Conservation (phyloP, 2,888 invertebrate genomes). For the Oconnorella tubifera region DNA sequence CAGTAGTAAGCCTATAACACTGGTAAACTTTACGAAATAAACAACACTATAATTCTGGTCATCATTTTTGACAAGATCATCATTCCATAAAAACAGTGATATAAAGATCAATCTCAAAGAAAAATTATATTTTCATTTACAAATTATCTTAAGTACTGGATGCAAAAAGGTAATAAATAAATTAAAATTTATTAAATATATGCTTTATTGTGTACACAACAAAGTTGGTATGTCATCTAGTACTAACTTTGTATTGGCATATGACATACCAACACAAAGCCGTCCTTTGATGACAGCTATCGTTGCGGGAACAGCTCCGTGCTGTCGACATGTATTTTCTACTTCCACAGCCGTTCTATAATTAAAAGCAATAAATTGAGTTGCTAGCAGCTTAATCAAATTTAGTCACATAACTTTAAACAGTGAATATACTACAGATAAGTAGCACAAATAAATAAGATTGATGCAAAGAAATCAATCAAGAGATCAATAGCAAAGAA, state of each 20-base stretch:
- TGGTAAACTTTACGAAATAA: no score
- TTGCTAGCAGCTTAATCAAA: background rate
- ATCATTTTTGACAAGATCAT: no score
- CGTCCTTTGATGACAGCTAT: slow-evolving; percentile 81
- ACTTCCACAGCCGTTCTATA: slow-evolving; percentile 72
- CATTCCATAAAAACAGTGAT: no score
- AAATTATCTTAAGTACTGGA: no score
- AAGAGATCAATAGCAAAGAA: no score
- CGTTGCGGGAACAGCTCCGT: slow-evolving; percentile 83
- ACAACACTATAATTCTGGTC: no score
- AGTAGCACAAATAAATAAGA: no score
- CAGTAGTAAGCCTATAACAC: no score
- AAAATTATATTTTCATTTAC: no score
- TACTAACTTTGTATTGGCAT: background rate
- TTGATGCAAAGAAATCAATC: no score
- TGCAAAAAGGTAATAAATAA: background rate
- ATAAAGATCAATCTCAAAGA: no score
- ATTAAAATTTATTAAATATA: background rate
- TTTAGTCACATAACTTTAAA: background rate
- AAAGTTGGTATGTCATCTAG: background rate
- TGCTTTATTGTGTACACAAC: background rate
- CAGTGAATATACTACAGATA: no score
- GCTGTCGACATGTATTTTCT: slow-evolving; percentile 69
- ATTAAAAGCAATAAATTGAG: slow-evolving; percentile 17
- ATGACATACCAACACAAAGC: slow-evolving; percentile 69